Conservation (phyloP, 2,797 vertebrate genomes). For the Oceanodroma leucorhoa region DNA sequence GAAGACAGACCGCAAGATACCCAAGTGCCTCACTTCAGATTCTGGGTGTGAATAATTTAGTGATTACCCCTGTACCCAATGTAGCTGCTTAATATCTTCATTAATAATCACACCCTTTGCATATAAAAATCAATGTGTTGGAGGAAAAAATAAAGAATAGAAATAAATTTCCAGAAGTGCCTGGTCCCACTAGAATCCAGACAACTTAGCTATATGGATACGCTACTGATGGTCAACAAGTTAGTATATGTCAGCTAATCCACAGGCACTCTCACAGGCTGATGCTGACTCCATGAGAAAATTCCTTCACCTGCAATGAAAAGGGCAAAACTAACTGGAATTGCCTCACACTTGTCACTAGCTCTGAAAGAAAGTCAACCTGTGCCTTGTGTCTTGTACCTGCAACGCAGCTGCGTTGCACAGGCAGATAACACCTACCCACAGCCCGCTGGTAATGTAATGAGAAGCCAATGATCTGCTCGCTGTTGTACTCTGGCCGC, state of each 20-base stretch:
- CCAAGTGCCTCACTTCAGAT: not conserved
- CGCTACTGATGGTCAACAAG: not conserved
- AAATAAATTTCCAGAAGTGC: not conserved
- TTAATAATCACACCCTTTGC: not conserved
- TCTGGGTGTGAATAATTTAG: not conserved
- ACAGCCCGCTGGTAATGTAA: slow-evolving; percentile 90
- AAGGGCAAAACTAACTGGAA: not conserved
- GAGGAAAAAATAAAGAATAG: not conserved
- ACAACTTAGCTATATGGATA: not conserved
- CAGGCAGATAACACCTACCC: slow-evolving; percentile 72
- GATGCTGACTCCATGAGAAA: not conserved
- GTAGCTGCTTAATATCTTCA: not conserved
- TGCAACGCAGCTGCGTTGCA: not conserved
- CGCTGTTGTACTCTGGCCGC: slow-evolving; percentile 89
- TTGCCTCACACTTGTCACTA: not conserved
- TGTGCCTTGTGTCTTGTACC: not conserved
- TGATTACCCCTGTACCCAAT: not conserved
- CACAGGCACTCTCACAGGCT: not conserved
- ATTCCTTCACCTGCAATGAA: not conserved
- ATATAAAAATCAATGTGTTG: not conserved
- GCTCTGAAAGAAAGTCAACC: not conserved
- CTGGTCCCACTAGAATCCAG: not conserved
- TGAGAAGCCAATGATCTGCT: slow-evolving; percentile 97
- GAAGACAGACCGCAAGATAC: not conserved
- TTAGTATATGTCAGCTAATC: not conserved